A percentile compares a stretch with the other conserved stretches of the same genome.
phyloP scores from a whole-genome alignment of 2,797 vertebrate species.

The Pipistrellus nathusii region DNA sequence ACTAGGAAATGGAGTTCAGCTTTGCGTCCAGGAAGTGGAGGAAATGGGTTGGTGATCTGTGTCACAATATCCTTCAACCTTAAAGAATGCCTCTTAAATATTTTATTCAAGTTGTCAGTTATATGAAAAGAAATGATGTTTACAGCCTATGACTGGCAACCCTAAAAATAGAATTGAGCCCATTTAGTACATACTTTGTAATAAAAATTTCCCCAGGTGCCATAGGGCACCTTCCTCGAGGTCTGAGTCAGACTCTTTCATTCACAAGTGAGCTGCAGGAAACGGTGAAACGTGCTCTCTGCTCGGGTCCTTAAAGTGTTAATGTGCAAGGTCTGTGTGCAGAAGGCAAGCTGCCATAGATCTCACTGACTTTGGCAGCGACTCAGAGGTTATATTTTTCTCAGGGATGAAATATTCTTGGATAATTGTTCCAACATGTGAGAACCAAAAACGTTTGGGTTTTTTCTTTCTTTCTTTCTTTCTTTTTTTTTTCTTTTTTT shows the following conservation, averaged over 20 bases:
- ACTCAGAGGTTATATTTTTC: slow-evolving; percentile 71
- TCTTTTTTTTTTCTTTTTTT: too few relatives aligned
- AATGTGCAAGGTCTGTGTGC: slow-evolving; percentile 75
- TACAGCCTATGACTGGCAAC: slow-evolving; percentile 51
- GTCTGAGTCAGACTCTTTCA: slow-evolving; percentile 52
- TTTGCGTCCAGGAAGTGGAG: slow-evolving; percentile 41
- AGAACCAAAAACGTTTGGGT: slow-evolving; percentile 51
- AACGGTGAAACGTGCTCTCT: slow-evolving; percentile 50
- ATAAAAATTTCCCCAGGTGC: slow-evolving; percentile 45
- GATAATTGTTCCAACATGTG: slow-evolving; percentile 71
- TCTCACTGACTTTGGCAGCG: slow-evolving; percentile 79
- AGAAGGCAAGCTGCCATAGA: slow-evolving; percentile 79
- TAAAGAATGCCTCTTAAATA: slow-evolving; percentile 59
- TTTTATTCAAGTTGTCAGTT: slow-evolving; percentile 69
- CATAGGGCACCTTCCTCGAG: neutral
- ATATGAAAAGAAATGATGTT: slow-evolving; percentile 42
- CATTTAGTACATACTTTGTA: slow-evolving; percentile 42
- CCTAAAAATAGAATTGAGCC: slow-evolving; percentile 55
- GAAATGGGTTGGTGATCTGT: neutral
- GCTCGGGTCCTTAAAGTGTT: slow-evolving; percentile 78
- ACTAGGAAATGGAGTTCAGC: neutral
- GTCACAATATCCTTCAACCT: slow-evolving; percentile 59
- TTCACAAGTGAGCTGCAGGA: slow-evolving; percentile 64
- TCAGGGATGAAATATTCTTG: slow-evolving; percentile 82
- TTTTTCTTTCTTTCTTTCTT: neutral